These are phyloP conservation scores for Cantharis lateralis DNA, from an alignment of 2,888 invertebrate species.

Conservation along the genomic window DNA sequence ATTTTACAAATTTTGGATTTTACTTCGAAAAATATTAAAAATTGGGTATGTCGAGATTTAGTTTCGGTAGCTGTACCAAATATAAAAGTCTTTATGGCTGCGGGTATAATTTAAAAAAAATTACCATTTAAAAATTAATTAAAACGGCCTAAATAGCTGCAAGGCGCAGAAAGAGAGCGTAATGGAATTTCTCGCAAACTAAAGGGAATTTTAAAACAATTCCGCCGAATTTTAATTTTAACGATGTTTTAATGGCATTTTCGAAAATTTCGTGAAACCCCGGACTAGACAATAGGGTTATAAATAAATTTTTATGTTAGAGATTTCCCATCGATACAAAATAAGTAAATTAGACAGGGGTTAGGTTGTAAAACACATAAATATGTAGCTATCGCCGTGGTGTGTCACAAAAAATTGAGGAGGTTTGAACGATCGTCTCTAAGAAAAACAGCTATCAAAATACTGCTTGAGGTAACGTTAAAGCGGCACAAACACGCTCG, in stretches of 20 bases:
- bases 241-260: not conserved
- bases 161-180: not conserved
- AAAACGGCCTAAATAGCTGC: not conserved
- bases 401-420: not conserved
- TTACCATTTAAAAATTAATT: not conserved
- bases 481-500: not conserved
- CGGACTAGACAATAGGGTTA: not conserved
- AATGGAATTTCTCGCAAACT: not conserved
- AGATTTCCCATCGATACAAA: not conserved
- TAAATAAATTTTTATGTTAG: not conserved
- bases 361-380: not conserved
- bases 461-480: not conserved
- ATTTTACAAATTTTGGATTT: not conserved
- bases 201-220: not conserved
- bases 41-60: not conserved
- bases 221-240: not conserved
- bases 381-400: not conserved
- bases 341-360: not conserved
- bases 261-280: not conserved
- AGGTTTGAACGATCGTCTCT: not conserved
- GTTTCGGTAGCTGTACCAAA: not conserved
- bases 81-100: not conserved
- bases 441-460: not conserved
- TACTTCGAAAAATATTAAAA: not conserved
- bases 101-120: not conserved